These are phyloP conservation scores for Malacosoma neustria DNA, from an alignment of 2,888 invertebrate species.

Conservation along the genomic window DNA sequence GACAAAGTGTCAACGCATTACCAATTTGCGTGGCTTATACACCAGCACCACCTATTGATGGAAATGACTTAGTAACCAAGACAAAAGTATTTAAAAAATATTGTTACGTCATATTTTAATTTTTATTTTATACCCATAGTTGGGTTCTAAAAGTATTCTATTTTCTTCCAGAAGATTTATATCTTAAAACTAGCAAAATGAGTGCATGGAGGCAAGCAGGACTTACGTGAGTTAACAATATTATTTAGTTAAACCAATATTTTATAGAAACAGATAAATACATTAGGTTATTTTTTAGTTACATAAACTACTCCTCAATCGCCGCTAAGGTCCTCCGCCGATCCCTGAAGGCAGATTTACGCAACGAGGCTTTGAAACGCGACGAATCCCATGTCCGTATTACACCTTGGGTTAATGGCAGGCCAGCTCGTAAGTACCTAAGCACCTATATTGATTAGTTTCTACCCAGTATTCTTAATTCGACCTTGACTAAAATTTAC, in stretches of 20 bases:
- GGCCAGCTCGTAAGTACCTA: constrained; percentile 84
- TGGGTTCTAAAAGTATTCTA: too few relatives aligned
- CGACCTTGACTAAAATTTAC: too few relatives aligned
- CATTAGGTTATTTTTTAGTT: constrained; percentile 73
- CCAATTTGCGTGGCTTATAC: too few relatives aligned
- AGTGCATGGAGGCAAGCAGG: constrained; percentile 90
- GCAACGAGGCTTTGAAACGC: constrained; percentile 83
- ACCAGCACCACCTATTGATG: too few relatives aligned
- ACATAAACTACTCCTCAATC: constrained; percentile 96
- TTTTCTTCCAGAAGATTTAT: too few relatives aligned
- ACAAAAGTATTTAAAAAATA: too few relatives aligned
- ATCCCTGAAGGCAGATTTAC: constrained; percentile 84
- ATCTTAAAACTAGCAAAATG: constrained; percentile 66
- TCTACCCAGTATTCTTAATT: too few relatives aligned
- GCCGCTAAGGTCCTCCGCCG: constrained; percentile 89
- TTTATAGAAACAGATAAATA: not conserved
- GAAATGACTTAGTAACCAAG: too few relatives aligned
- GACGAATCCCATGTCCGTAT: constrained; percentile 85
- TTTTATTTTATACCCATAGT: constrained; percentile 1
- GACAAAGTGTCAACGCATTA: too few relatives aligned
- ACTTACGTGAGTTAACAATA: constrained; percentile 79
- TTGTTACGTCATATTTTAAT: too few relatives aligned
- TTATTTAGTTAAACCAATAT: too few relatives aligned
- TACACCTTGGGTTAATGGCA: constrained; percentile 93
- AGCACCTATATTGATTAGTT: not conserved